Evolutionary conservation across 2,888 invertebrate species (phyloP), one percentile per base, ranked within the genome.

Genomic region (Conops quadrifasciatus): DNA sequence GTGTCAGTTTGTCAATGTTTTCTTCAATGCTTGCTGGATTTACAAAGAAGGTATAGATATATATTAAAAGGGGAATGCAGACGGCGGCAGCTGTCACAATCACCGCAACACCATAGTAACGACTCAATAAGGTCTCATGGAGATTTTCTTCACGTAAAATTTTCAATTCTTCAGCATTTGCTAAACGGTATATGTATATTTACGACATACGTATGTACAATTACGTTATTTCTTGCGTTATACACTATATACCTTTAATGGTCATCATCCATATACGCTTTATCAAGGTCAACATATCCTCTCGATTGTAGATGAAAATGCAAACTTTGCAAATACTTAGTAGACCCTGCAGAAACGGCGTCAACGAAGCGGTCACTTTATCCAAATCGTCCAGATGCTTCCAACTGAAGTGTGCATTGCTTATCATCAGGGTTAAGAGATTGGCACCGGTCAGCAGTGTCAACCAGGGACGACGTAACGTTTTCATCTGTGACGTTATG

Each of bases 231-330:
- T 21, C 11, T 1, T 3, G 4, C 21, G 9, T 53, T 53, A n/a
- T 9, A 53, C 13, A 21, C 21, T 11, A 53, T 49, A 71, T 64
- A 76, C 76, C 74, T 56, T 73, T 68, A 1, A 64, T 56, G 15
- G 72, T 74, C 66, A 74, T 67, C 19, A 47, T 5, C 72, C 74
- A 76, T 21, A 76, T 58, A 30, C 72, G 60, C 13, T 67, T 64
- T 26, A 74, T 49, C 51, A 75, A 59, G 1, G n/a, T 15, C 2
- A 72, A 64, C 49, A 76, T 71, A 15, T 72, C 71, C 16, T 73
- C 59, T 1, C 71, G 71, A 9, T 75, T 75, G 15, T 56, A 67
- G 19, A 75, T 70, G 21, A 75, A 71, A 7, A 59, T 59, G 4
- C 67, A 24, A 3, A 76, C 30, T 62, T 77, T 77, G 47, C 71